Evolutionary conservation across 2,888 invertebrate species (phyloP), one percentile per base, ranked within the genome.

Genomic region (Nomada flava): DNA sequence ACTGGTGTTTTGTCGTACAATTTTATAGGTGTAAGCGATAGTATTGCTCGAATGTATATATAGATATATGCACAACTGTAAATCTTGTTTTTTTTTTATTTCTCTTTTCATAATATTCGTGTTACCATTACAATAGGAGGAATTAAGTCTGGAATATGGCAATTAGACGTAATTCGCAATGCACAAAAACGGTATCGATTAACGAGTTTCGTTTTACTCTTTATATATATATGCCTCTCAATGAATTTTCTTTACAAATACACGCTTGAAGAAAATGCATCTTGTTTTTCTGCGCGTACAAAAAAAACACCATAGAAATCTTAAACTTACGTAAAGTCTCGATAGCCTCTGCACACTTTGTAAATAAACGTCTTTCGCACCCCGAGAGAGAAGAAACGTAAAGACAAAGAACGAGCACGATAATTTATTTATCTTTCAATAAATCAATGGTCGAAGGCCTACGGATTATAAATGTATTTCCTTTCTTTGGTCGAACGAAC

Each of bases 41-140:
- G 15, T 44, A 42, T 23, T 44, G n/a, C 29, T 29, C 36, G 3
- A 62, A 75, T 23, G 36, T 64, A 75, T 36, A 75, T 36, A 36
- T 36, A 36, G 36, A 7, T 36, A 36, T 50, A 47, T 52, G 29
- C 29, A 70, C 60, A 62, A 67, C 53, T 64, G 44, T 87, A 63
- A 83, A 79, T 88, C 74, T 76, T 87, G 80, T 72, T 76, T 71
- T 79, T 76, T 76, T 83, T 88, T 89, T 88, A 88, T 88, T 88
- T 89, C 80, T 84, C 79, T 89, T 85, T 76, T 87, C 80, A 76
- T 84, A 86, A 89, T 92, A 91, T 89, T 92, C 83, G 88, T 89
- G 88, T 90, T 75, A 91, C 86, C 91, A 86, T 91, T 92, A 92
- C 91, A 92, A 89, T 91, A 92, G 89, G 88, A 92, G 90, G 91